These are phyloP conservation scores for Ochotona curzoniae DNA, from an alignment of 2,113 vertebrate species.

Conservation along the genomic window DNA sequence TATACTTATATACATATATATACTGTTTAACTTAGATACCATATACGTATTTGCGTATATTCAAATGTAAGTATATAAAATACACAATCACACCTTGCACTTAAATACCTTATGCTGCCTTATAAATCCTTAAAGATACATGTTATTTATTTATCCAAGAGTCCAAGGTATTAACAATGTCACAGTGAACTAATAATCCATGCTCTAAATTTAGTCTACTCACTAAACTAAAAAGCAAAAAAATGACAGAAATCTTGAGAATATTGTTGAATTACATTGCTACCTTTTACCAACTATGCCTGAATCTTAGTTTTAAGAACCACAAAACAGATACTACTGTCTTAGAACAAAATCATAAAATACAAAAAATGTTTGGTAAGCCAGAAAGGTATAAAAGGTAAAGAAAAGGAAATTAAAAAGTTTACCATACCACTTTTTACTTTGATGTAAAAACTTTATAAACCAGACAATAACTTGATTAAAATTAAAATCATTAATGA, in stretches of 20 bases:
- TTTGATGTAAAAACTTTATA: conserved; percentile 38
- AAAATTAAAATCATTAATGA: conserved; percentile 38
- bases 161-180: background rate
- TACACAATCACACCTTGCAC: conserved; percentile 29
- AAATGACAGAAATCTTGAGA: conserved; percentile 17
- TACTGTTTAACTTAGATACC: no score
- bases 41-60: background rate
- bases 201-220: background rate
- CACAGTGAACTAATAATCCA: conserved; percentile 32
- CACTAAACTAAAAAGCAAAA: conserved; percentile 43
- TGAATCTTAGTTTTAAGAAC: conserved; percentile 46
- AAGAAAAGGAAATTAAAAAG: background rate
- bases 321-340: background rate
- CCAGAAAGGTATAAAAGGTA: background rate
- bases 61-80: conserved; percentile 1
- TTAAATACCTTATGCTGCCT: background rate
- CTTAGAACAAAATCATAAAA: conserved; percentile 51
- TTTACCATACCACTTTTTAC: background rate
- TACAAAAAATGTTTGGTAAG: conserved; percentile 1
- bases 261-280: conserved; percentile 31
- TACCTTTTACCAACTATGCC: background rate
- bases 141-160: conserved; percentile 19
- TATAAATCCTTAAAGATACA: background rate
- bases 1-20: conserved; percentile 14
- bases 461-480: background rate